These are phyloP conservation scores for Tubulanus polymorphus DNA, from an alignment of 2,888 invertebrate genomes.

Conservation along the genomic window DNA sequence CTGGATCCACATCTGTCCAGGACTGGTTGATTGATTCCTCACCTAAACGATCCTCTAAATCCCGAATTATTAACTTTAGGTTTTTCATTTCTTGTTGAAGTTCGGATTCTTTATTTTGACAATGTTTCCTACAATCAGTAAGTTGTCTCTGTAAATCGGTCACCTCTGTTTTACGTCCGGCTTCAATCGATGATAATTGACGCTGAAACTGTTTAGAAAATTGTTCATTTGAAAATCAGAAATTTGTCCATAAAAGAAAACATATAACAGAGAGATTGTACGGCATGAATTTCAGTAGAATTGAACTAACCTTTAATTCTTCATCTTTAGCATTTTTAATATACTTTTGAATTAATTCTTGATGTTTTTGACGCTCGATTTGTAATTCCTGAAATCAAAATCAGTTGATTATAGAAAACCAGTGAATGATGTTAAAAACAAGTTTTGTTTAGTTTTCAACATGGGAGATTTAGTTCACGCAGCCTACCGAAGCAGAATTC, in stretches of 20 bases:
- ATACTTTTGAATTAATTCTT: constrained; percentile 41
- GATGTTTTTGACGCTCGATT: constrained; percentile 49
- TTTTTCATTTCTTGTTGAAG: constrained; percentile 38
- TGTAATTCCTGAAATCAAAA: constrained; percentile 37
- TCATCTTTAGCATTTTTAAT: constrained; percentile 32
- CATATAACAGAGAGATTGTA: background rate
- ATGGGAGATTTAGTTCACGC: no score
- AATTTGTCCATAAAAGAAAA: background rate
- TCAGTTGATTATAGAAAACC: no score
- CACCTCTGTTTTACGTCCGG: constrained; percentile 29
- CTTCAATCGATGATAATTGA: constrained; percentile 22
- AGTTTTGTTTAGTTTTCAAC: no score
- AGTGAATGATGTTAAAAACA: no score
- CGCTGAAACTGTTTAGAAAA: constrained; percentile 24
- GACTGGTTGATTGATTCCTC: no score
- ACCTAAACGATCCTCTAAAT: constrained; percentile 44
- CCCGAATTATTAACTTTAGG: constrained; percentile 42
- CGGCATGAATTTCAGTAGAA: background rate
- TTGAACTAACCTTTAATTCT: constrained; percentile 31
- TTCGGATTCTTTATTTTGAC: constrained; percentile 36
- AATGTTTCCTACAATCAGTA: constrained; percentile 26
- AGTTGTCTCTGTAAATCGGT: constrained; percentile 31
- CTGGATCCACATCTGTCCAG: no score
- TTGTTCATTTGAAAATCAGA: no score
- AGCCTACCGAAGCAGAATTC: constrained; percentile 46